Evolutionary conservation across 2,888 invertebrate genomes (phyloP), one percentile per base, ranked within the genome.

Genomic region (Alcis repandata): DNA sequence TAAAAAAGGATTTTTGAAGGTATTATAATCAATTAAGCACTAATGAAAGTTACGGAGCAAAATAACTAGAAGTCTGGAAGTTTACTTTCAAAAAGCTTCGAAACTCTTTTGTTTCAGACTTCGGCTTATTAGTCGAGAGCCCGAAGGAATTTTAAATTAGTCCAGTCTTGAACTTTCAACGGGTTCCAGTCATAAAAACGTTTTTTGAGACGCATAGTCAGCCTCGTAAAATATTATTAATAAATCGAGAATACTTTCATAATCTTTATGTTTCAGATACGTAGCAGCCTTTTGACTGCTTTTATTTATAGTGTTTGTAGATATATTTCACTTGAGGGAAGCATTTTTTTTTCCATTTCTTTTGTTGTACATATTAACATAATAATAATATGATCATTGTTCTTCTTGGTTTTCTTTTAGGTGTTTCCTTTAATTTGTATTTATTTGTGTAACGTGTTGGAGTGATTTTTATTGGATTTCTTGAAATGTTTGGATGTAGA

Each of bases 211-310:
- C 77, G 76, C 78, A 73, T 75, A 79, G 78, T 82, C 66, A 64
- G 53, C 63, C 71, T 74, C 64, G 53, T 70, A 67, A 66, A 65
- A 60, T 20, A 68, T 68, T 66, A 63, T 52, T 15, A 69, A 57
- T 66, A 75, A 78, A 65, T 65, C 64, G 78, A 77, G 82, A 79
- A 77, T 78, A 71, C 71, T 80, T 83, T 88, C 83, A 90, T 79
- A 75, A 82, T 74, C 78, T 88, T 78, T 92, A 83, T 92, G 92
- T 92, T 92, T 88, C 92, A 92, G 92, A 90, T 90, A 65, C 70
- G 74, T 83, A 81, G 77, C 80, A 59, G 83, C 27, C 60, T 66
- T 76, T 71, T 68, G 60, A 62, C 60, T 76, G 9, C 7, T 52
- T 51, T 51, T 71, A 17, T 75, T 77, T 68, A 70, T 74, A 20